These are phyloP conservation scores for Cyaniris semiargus DNA, from an alignment of 2,888 invertebrate species.

Conservation along the genomic window DNA sequence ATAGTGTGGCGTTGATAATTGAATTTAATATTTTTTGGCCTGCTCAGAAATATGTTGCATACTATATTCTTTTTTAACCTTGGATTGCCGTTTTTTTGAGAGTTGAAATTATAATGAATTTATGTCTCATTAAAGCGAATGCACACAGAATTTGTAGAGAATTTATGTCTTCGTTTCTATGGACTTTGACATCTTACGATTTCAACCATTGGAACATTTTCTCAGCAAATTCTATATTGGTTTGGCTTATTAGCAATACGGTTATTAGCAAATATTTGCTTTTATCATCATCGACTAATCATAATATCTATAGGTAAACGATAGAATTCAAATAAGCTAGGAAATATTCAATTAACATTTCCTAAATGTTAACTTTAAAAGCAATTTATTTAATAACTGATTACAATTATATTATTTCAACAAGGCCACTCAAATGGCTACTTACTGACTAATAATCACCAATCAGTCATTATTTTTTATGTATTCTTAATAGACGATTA, in stretches of 20 bases:
- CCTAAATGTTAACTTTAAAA: conserved; percentile 8
- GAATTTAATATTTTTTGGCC: not conserved
- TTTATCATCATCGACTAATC: not conserved
- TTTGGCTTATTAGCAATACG: not conserved
- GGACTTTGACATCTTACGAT: no score
- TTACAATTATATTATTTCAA: conserved; percentile 3
- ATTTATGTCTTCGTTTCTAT: no score
- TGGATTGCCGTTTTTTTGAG: no score
- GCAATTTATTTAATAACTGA: conserved; percentile 4
- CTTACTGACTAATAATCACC: not conserved
- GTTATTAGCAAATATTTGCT: not conserved
- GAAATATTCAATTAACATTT: conserved; percentile 10
- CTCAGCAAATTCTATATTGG: not conserved
- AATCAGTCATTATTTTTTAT: not conserved
- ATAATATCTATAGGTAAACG: not conserved
- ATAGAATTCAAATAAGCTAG: not conserved
- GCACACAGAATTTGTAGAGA: no score
- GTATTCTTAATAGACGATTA: conserved; percentile 2
- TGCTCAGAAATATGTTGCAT: not conserved
- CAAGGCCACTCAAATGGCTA: conserved; percentile 13
- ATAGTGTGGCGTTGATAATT: not conserved
- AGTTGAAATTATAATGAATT: no score
- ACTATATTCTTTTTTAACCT: no score
- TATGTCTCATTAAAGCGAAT: no score
- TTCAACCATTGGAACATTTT: not conserved